Base-by-base conservation (phyloP, 2,797 vertebrate species). In the Thunnus albacares region DNA sequence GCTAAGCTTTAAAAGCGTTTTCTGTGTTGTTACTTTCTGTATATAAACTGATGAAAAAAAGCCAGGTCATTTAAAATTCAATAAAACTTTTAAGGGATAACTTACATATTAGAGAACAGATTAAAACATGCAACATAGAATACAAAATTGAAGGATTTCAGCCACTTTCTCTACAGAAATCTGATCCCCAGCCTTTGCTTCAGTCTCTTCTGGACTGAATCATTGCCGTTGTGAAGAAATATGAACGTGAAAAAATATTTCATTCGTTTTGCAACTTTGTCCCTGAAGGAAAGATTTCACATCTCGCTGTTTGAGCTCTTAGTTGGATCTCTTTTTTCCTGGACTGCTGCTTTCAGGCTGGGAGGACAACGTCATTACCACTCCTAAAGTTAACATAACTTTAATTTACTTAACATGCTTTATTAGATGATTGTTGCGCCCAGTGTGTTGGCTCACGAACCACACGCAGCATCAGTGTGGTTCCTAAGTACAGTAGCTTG, bases 221-320 rank as follows among this genome's bases (percentile, higher is more conserved):
- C 60, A 33, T 65, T 62, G 35, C 35, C 63, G 64, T 26, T 90
- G 66, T 94, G 87, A 89, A 80, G 93, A 94, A 94, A 95, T 89
- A 86, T 82, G 77, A 90, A 81, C 57, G 75, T 90, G 61, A 64
- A 85, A 92, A 81, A 93, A 88, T 77, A 80, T 88, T 81, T 71
- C 61, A 62, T 89, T 79, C 18, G 70, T 95, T 93, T 94, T 93
- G 92, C 91, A 95, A 95, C 80, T 75, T 28, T 33, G 80, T 95
- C 93, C 93, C 94, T 63, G 69, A 81, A 89, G 93, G 82, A 82
- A 60, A 73, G 77, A 92, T 95, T 95, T 95, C 93, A 92, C 90
- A 91, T 92, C 38, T 80, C 59, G 66, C 60, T 65, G 63, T 66
- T 59, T 83, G 87, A 89, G 78, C 77, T 71, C 41, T 33, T 78